phyloP scores from a whole-genome alignment of 2,888 invertebrate genomes.

The Xanthorhoe spadicearia region DNA sequence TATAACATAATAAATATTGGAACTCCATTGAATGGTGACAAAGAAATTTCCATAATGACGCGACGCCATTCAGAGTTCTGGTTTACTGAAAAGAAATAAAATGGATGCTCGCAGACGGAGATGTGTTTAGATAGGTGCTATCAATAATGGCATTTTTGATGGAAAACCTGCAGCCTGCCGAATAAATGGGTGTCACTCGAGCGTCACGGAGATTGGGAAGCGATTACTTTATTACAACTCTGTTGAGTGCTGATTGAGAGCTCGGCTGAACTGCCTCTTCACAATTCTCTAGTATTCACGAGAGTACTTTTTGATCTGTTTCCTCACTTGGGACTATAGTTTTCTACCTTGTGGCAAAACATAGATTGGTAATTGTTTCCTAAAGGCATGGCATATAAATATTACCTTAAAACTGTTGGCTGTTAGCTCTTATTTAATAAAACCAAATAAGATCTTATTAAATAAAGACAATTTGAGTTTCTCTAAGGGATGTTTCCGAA shows the following conservation, averaged over 20 bases:
- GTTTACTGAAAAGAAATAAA: constrained; percentile 22
- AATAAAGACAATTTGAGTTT: too few relatives aligned
- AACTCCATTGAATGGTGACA: constrained; percentile 28
- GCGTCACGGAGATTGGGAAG: constrained; percentile 10
- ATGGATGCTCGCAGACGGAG: constrained; percentile 15
- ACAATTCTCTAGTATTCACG: too few relatives aligned
- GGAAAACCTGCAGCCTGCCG: constrained; percentile 18
- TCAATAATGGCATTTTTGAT: constrained; percentile 33
- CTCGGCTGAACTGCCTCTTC: not conserved
- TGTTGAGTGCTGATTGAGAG: constrained; percentile 5
- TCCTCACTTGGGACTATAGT: too few relatives aligned
- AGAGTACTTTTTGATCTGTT: too few relatives aligned
- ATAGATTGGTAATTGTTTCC: too few relatives aligned
- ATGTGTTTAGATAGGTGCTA: constrained; percentile 26
- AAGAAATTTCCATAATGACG: constrained; percentile 34
- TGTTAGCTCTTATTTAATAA: too few relatives aligned
- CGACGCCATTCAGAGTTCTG: constrained; percentile 13
- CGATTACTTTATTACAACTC: constrained; percentile 12
- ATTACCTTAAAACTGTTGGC: too few relatives aligned
- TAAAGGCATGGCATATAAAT: too few relatives aligned
- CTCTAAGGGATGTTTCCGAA: too few relatives aligned
- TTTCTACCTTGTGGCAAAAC: too few relatives aligned
- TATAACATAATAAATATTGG: constrained; percentile 26
- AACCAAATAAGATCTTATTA: too few relatives aligned
- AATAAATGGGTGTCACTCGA: constrained; percentile 12